A percentile compares a stretch with the other conserved stretches of the same genome.
These are phyloP conservation scores for Emydura subglobosa DNA, from an alignment of 2,113 vertebrate genomes.

Conservation along the genomic window DNA sequence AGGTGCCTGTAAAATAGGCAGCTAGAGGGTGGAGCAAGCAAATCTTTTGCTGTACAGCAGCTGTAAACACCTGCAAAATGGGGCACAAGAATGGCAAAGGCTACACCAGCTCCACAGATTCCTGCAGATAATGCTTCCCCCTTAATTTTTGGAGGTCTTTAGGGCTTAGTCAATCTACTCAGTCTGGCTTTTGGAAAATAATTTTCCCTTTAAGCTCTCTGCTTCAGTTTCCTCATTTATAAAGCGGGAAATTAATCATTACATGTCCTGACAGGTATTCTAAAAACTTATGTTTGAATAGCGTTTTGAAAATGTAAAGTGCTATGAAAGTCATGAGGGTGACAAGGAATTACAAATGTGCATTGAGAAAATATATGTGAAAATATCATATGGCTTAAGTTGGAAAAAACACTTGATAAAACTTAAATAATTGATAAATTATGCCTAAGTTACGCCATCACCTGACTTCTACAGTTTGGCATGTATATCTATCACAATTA, in stretches of 20 bases:
- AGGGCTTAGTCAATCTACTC: background rate
- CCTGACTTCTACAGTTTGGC: background rate
- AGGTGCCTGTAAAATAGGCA: too few relatives aligned
- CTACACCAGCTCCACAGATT: background rate
- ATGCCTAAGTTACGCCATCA: background rate
- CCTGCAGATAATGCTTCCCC: slow-evolving; percentile 11
- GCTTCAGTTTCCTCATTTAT: slow-evolving; percentile 13
- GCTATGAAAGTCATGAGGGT: background rate
- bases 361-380: background rate
- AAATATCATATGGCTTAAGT: background rate
- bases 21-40: too few relatives aligned
- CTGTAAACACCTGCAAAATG: background rate
- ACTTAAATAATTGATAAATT: background rate
- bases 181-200: background rate
- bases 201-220: background rate
- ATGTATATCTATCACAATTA: background rate
- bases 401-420: background rate
- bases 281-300: slow-evolving; percentile 28
- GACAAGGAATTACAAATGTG: background rate
- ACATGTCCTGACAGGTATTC: slow-evolving; percentile 16
- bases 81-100: background rate
- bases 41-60: background rate
- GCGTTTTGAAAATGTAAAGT: background rate
- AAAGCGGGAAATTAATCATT: background rate
- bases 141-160: background rate